Percentiles rank a stretch among this genome's conserved stretches.
Evolutionary conservation across 2,113 vertebrate genomes (phyloP).

Genomic region (Catharus bicknelli): DNA sequence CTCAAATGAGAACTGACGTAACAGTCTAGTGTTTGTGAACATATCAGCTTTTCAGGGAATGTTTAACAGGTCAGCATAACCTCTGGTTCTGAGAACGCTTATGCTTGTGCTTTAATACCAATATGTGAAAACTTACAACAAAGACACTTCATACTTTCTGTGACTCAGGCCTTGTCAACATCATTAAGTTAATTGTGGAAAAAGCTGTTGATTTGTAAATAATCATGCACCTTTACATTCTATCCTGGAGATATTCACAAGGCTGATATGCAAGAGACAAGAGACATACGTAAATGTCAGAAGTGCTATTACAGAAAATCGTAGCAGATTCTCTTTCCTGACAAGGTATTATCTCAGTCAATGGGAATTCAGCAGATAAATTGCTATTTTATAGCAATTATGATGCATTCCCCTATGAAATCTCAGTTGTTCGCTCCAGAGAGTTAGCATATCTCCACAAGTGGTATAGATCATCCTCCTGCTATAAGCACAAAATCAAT

Average conservation of each 20-base stretch:
- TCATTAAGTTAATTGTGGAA: background rate
- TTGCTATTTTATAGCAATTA: slow-evolving; percentile 31
- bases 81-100: background rate
- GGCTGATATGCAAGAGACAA: slow-evolving; percentile 2
- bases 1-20: background rate
- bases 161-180: background rate
- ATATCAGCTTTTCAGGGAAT: background rate
- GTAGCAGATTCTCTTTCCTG: background rate
- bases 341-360: slow-evolving; percentile 11
- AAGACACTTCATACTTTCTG: background rate
- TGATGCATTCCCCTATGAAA: slow-evolving; percentile 22
- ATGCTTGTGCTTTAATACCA: background rate
- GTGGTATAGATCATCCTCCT: slow-evolving; percentile 40
- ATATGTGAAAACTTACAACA: background rate
- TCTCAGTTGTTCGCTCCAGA: slow-evolving; percentile 14
- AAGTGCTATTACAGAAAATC: background rate
- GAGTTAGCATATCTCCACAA: slow-evolving; percentile 7
- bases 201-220: slow-evolving; percentile 1
- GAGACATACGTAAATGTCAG: background rate
- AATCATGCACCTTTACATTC: background rate
- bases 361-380: slow-evolving; percentile 42
- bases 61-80: background rate
- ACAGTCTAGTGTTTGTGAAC: background rate
- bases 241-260: background rate
- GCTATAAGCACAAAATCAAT: slow-evolving; percentile 62